Conservation (phyloP, 2,888 invertebrate species). For the Tryphoninae sp. region DNA sequence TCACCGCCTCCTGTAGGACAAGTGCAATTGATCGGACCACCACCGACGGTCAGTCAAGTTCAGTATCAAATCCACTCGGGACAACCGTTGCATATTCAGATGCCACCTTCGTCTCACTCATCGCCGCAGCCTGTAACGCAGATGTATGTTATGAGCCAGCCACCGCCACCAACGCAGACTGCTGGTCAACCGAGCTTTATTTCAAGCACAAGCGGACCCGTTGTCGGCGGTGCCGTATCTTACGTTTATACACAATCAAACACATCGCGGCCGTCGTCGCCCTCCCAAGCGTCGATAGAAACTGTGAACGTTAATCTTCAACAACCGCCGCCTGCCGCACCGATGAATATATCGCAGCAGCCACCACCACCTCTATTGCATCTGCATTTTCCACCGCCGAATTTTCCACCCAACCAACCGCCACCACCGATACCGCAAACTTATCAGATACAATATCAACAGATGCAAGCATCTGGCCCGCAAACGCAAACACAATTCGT, state of each 20-base stretch:
- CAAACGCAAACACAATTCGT: conserved; percentile 78
- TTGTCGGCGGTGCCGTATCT: conserved; percentile 75
- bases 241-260: conserved; percentile 79
- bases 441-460: conserved; percentile 80
- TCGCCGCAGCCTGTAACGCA: conserved; percentile 79
- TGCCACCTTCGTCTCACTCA: conserved; percentile 76
- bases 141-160: conserved; percentile 80
- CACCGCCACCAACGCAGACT: conserved; percentile 69
- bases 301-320: conserved; percentile 79
- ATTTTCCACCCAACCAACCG: conserved; percentile 79
- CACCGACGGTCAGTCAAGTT: conserved; percentile 79
- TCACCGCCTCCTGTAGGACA: conserved; percentile 77
- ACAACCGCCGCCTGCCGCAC: conserved; percentile 78
- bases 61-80: conserved; percentile 80
- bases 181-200: conserved; percentile 74
- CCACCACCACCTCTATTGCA: conserved; percentile 78
- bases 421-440: conserved; percentile 80
- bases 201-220: conserved; percentile 72
- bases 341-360: conserved; percentile 77
- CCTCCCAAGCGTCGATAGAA: conserved; percentile 76
- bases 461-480: conserved; percentile 73
- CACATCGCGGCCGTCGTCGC: conserved; percentile 75
- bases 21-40: conserved; percentile 79
- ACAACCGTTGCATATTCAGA: conserved; percentile 77
- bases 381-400: conserved; percentile 79